Evolutionary conservation across 2,113 vertebrate species (phyloP), one percentile per base, ranked within the genome.

Genomic region (Ellobius talpinus): DNA sequence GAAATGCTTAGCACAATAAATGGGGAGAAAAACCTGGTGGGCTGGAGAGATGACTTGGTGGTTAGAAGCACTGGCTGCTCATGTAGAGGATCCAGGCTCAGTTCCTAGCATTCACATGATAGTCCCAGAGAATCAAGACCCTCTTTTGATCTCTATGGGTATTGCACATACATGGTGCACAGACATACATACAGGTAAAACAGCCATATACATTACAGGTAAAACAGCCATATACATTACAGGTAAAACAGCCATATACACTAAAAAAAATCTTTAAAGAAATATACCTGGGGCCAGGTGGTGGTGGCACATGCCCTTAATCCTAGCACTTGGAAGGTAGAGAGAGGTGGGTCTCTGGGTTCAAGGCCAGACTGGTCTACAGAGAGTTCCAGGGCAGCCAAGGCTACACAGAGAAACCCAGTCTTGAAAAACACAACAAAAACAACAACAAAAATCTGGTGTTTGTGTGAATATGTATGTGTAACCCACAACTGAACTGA

Each of bases 401-500:
- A 17, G 33, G 33, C 66, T 70, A 70, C 66, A 33, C 66, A 70
- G 33, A 70, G 6, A 70, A 70, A 70, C 5, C 33, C 55, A 58
- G 33, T 70, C 33, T 70, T 16, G 5, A 36, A 12, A 68, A 68
- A 33, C 65, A 66, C 65, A 66, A 31, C 26, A 68, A 14, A 29
- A 66, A 31, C 29, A 66, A 66, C 65, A 68, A 68, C 29, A 66
- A 66, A 12, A 33, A 33, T 4, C 24, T 17, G 31, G 36, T 19
- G 13, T 21, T 8, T 3, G 31, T 7, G 5, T 21, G n/a, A 39
- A 23, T 17, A 66, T 2, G 24, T 0, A 72, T 19, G 3, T 9
- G 14, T 31, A 42, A 33, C 29, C 31, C 13, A 21, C 33, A 36
- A 36, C 50, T 13, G 79, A 68, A 29, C 21, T 65, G n/a, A 55